phyloP scores from a whole-genome alignment of 2,888 invertebrate genomes.

The Hypena proboscidalis region DNA sequence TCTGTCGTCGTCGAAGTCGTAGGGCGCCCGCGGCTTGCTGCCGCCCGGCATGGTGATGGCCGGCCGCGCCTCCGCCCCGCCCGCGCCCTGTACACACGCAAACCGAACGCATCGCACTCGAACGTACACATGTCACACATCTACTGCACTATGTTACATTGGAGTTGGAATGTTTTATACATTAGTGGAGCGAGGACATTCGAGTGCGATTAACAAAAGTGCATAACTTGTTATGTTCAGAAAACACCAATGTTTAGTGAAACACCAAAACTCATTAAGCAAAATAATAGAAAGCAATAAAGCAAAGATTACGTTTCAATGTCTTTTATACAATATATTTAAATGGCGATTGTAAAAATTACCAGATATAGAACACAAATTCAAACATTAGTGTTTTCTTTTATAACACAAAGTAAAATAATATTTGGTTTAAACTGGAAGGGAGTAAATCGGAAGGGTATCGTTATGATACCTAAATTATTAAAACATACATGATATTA shows the following conservation, averaged over 20 bases:
- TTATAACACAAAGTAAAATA: too few relatives aligned
- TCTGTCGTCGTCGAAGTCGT: slow-evolving; percentile 54
- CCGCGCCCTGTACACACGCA: slow-evolving; percentile 10
- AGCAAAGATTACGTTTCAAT: too few relatives aligned
- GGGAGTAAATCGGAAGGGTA: too few relatives aligned
- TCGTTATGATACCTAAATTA: too few relatives aligned
- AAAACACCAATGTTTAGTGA: slow-evolving; percentile 2
- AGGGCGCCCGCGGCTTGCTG: slow-evolving; percentile 35
- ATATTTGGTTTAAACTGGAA: too few relatives aligned
- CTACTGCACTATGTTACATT: neutral
- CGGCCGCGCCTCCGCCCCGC: slow-evolving; percentile 49
- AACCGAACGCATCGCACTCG: neutral
- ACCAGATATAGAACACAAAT: too few relatives aligned
- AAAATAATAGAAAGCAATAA: too few relatives aligned
- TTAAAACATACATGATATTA: too few relatives aligned
- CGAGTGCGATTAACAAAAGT: slow-evolving; percentile 5
- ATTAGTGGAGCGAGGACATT: slow-evolving; percentile 3
- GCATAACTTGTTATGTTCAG: slow-evolving; percentile 1
- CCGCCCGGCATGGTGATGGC: slow-evolving; percentile 73
- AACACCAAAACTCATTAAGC: neutral
- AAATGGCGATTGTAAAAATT: too few relatives aligned
- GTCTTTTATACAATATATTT: too few relatives aligned
- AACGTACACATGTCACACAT: neutral
- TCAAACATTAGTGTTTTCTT: too few relatives aligned
- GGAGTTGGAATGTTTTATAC: neutral